A percentile compares a stretch with the other conserved stretches of the same genome.
Evolutionary conservation across 2,797 vertebrate genomes (phyloP).

Genomic region (Gallinago solitaria): DNA sequence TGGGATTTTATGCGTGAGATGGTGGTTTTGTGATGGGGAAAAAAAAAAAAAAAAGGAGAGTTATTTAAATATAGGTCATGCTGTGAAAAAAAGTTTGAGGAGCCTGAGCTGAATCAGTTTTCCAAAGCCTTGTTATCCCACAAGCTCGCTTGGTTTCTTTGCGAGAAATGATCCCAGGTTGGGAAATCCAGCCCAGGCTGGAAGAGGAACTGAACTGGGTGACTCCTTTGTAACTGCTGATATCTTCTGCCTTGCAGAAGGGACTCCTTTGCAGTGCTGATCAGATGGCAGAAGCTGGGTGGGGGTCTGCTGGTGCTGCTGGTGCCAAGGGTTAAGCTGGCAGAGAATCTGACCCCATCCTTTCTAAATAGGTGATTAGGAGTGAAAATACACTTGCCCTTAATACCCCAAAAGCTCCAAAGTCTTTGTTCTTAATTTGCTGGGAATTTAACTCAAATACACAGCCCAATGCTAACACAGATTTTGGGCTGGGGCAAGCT

Average conservation of each 20-base stretch:
- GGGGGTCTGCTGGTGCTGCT: not conserved
- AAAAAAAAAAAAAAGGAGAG: not conserved
- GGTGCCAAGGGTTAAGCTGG: not conserved
- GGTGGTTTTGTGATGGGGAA: not conserved
- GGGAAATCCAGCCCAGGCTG: too few relatives aligned
- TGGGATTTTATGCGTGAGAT: conserved; percentile 35
- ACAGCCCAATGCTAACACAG: not conserved
- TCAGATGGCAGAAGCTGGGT: not conserved
- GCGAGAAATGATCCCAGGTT: not conserved
- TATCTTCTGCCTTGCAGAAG: too few relatives aligned
- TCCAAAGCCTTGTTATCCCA: not conserved
- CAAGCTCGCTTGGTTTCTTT: not conserved
- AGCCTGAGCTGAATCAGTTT: not conserved
- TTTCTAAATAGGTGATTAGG: not conserved
- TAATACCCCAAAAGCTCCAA: fast-evolving
- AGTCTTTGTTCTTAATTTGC: not conserved
- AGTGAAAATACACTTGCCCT: not conserved
- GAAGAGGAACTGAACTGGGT: not conserved
- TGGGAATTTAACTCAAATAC: not conserved
- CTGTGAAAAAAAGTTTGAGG: not conserved
- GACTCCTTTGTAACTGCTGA: not conserved
- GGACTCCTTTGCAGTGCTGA: not conserved
- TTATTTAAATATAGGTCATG: not conserved
- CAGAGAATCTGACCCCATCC: not conserved
- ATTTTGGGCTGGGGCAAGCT: not conserved